These are phyloP conservation scores for Anomalospiza imberbis DNA, from an alignment of 2,797 vertebrate genomes.

Conservation along the genomic window DNA sequence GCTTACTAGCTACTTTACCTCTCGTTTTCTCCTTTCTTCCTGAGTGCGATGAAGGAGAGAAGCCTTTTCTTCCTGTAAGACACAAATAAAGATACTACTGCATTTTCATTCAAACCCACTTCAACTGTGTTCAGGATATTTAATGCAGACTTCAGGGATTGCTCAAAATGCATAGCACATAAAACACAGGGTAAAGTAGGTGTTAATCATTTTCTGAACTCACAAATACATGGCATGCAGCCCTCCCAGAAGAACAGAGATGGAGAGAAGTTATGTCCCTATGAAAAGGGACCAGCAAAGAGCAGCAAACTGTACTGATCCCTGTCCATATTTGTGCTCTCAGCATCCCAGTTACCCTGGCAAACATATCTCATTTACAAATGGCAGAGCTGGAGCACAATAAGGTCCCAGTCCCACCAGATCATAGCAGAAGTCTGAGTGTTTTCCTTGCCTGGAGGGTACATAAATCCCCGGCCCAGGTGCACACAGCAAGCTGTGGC, in stretches of 20 bases:
- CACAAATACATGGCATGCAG: not conserved
- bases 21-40: constrained; percentile 95
- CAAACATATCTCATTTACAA: not conserved
- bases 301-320: not conserved
- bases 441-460: not conserved
- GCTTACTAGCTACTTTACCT: constrained; percentile 77
- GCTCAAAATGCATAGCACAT: rapidly evolving
- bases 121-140: not conserved
- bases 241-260: not conserved
- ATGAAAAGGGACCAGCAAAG: not conserved
- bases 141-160: not conserved
- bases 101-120: not conserved
- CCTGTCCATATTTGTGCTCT: not conserved
- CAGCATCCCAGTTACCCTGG: not conserved
- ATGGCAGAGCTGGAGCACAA: not conserved
- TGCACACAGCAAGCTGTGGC: not conserved
- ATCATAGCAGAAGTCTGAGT: not conserved
- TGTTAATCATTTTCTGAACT: not conserved
- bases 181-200: not conserved
- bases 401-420: not conserved
- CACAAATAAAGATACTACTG: not conserved
- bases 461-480: not conserved
- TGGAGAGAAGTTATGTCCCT: not conserved
- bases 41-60: constrained; percentile 96
- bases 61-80: constrained; percentile 91